Base-by-base conservation (phyloP, 2,113 vertebrate species). In the Athene cunicularia region DNA sequence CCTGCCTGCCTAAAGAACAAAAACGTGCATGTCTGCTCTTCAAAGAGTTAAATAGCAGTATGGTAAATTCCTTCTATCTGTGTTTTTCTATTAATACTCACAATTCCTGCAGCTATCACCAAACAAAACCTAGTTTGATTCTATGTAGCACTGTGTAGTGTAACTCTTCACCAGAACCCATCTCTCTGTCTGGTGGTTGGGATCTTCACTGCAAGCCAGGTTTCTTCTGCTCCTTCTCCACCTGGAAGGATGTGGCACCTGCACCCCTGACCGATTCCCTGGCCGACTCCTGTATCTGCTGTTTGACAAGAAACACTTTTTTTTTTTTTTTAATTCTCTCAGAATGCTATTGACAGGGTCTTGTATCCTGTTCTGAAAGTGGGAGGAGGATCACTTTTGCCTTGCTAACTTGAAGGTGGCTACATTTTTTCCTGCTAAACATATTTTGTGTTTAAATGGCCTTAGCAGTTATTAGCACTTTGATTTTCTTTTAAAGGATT, bases 71-170 rank as follows among this genome's bases (percentile, higher is more conserved):
- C 12, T 19, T 55, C 11, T 45, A 11, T 30, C 9, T 47, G 2
- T 0, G 0, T 4, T 55, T 83, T 59, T 49, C 20, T 72, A 3
- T 22, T 53, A 13, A 13, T n/a, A 32, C 41, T 59, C 12, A n/a
- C 6, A 7, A 9, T 26, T 50, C 11, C n/a, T 39, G 41, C 33
- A 43, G 49, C 32, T 32, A 52, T 35, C 6, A 22, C 32, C 47
- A 62, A 58, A 18, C 17, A 52, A 63, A 88, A 37, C 37, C 9
- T 13, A 10, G 28, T 22, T 33, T 55, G 49, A 68, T 39, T 59
- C 20, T 27, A 14, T 45, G 21, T 18, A 49, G 8, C 1, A 1
- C 12, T 32, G 0, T 4, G 26, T 4, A 39, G 28, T 2, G 1
- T 12, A 8, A 18, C 7, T 0, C 30, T 53, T 33, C 11, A 21